Conservation (phyloP, 2,797 vertebrate species). For the Hybognathus amarus region DNA sequence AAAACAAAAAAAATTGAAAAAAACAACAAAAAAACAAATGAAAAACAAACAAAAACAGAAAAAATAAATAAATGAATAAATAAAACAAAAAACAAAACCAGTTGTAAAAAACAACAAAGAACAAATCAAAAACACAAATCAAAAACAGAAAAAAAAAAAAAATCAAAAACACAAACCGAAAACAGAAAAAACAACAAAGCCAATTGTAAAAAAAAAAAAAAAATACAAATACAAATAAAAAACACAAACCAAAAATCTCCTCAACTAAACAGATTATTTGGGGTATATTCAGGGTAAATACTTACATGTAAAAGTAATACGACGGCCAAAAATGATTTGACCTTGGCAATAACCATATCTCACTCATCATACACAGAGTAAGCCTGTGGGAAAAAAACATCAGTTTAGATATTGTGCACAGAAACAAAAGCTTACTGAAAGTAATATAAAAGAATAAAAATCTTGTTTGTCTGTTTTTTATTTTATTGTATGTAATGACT, state of each 20-base stretch:
- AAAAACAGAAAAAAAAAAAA: background rate
- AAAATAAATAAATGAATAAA: no score
- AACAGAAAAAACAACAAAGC: background rate
- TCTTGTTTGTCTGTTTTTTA: background rate
- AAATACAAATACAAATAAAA: background rate
- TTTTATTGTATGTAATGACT: background rate
- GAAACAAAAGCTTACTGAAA: background rate
- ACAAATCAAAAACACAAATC: no score
- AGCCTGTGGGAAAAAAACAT: slow-evolving; percentile 76
- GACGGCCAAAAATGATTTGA: slow-evolving; percentile 96
- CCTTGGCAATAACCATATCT: slow-evolving; percentile 98
- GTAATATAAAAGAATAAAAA: background rate
- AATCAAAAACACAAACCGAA: background rate
- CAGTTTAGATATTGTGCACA: background rate
- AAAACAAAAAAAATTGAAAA: background rate
- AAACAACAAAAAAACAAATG: no score
- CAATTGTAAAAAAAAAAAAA: background rate
- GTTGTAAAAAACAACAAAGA: no score
- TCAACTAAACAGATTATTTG: background rate
- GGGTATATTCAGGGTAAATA: slow-evolving; percentile 55
- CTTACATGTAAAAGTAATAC: slow-evolving; percentile 96
- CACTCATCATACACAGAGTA: slow-evolving; percentile 97
- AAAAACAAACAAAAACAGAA: no score
- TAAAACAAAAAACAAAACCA: no score
- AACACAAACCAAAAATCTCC: background rate